Conservation (phyloP, 2,888 invertebrate genomes). For the Hoplodrina blanda region DNA sequence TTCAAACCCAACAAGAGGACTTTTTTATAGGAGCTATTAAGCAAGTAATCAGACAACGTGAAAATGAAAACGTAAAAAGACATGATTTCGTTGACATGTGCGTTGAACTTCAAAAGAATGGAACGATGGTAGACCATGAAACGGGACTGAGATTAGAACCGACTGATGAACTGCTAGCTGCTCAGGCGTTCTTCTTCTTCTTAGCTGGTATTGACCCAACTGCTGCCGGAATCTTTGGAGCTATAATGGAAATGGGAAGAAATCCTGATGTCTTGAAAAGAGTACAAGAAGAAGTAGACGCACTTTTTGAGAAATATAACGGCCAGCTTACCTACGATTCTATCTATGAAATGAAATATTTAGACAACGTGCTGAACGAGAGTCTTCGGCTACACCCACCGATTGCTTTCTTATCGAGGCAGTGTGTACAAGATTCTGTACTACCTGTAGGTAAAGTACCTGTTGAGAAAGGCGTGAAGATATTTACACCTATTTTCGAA, state of each 20-base stretch:
- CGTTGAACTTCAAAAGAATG: conserved; percentile 75
- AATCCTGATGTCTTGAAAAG: conserved; percentile 70
- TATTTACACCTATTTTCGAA: conserved; percentile 76
- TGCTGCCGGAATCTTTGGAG: conserved; percentile 61
- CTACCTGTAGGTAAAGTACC: conserved; percentile 77
- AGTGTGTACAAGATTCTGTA: conserved; percentile 71
- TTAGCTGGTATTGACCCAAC: conserved; percentile 79
- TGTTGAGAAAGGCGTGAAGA: conserved; percentile 74
- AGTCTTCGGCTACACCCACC: conserved; percentile 76
- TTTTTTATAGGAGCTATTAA: conserved; percentile 80
- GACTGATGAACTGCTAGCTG: conserved; percentile 71
- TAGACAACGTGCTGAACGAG: conserved; percentile 76
- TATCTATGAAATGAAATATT: conserved; percentile 72
- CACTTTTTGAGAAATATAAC: conserved; percentile 48
- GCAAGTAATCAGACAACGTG: conserved; percentile 72
- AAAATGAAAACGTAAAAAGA: conserved; percentile 70
- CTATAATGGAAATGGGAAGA: conserved; percentile 74
- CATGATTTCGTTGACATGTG: conserved; percentile 81
- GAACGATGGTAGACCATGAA: conserved; percentile 70
- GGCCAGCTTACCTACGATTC: conserved; percentile 56
- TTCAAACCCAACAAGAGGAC: conserved; percentile 68
- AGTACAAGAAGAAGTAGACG: conserved; percentile 52
- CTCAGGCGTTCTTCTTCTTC: conserved; percentile 64
- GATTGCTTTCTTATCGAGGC: conserved; percentile 71
- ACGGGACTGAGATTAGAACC: conserved; percentile 75